Evolutionary conservation across 2,797 vertebrate genomes (phyloP).

Genomic region (Oceanodroma leucorhoa): DNA sequence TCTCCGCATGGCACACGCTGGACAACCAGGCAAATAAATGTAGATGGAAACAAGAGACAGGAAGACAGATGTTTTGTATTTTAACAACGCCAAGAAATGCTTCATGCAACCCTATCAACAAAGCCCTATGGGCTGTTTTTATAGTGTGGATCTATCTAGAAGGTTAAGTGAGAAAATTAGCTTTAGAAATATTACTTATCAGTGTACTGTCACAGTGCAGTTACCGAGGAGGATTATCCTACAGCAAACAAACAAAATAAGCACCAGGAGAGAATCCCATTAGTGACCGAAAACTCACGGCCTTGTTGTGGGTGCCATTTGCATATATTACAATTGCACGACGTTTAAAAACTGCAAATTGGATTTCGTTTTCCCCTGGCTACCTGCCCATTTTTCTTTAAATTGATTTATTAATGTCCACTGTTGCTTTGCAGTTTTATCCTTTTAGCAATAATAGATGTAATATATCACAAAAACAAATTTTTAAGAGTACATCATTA

Average conservation of each 20-base stretch:
- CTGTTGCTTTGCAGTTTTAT: conserved; percentile 83
- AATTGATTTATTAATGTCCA: conserved; percentile 85
- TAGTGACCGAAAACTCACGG: conserved; percentile 10
- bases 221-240: conserved; percentile 7
- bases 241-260: conserved; percentile 22
- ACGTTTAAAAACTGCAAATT: conserved; percentile 60
- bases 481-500: conserved; percentile 88
- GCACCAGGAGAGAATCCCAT: conserved; percentile 44
- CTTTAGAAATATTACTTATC: conserved; percentile 55
- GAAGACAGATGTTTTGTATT: conserved; percentile 21
- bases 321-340: conserved; percentile 63
- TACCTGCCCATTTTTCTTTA: conserved; percentile 75
- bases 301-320: conserved; percentile 26
- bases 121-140: conserved; percentile 27
- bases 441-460: conserved; percentile 86
- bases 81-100: conserved; percentile 14
- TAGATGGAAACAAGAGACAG: neutral
- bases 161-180: conserved; percentile 66
- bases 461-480: conserved; percentile 86
- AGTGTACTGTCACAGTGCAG: neutral
- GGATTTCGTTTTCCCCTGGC: conserved; percentile 71
- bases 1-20: accelerated
- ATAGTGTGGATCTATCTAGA: conserved; percentile 24
- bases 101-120: conserved; percentile 19
- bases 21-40: neutral